A percentile compares a stretch with the other conserved stretches of the same genome.
Conservation (phyloP, 2,113 vertebrate species). For the Festucalex cinctus region DNA sequence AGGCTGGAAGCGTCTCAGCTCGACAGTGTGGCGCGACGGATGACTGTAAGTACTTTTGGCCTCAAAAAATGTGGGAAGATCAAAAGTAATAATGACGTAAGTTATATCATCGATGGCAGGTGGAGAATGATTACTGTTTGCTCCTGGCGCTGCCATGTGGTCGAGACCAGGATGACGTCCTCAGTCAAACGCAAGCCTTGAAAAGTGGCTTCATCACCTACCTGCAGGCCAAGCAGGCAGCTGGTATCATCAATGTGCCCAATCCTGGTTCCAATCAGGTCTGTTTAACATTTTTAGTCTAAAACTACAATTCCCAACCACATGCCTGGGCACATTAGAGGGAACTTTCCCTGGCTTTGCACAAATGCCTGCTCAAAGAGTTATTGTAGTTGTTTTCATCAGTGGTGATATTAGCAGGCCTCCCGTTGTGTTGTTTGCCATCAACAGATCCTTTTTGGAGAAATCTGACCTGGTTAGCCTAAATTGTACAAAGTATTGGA, state of each 20-base stretch:
- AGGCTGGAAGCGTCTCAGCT: slow-evolving; percentile 90
- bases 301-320: background rate
- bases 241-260: slow-evolving; percentile 97
- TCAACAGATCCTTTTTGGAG: too few relatives aligned
- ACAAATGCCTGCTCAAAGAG: too few relatives aligned
- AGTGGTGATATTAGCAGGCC: too few relatives aligned
- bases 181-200: slow-evolving; percentile 92
- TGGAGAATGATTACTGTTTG: slow-evolving; percentile 96
- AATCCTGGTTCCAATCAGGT: slow-evolving; percentile 98
- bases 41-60: slow-evolving; percentile 80
- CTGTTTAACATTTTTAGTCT: slow-evolving; percentile 1
- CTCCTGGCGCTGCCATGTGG: slow-evolving; percentile 93
- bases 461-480: too few relatives aligned
- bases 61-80: background rate
- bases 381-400: too few relatives aligned
- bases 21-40: slow-evolving; percentile 90
- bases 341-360: too few relatives aligned
- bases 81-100: background rate
- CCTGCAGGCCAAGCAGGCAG: slow-evolving; percentile 95
- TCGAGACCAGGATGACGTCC: slow-evolving; percentile 94
- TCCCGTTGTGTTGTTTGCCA: too few relatives aligned
- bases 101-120: slow-evolving; percentile 60
- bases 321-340: background rate
- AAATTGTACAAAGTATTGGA: too few relatives aligned
- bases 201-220: slow-evolving; percentile 97